Evolutionary conservation across 2,797 vertebrate species (phyloP), one percentile per base, ranked within the genome.

Genomic region (Schizopygopsis malacanthus): DNA sequence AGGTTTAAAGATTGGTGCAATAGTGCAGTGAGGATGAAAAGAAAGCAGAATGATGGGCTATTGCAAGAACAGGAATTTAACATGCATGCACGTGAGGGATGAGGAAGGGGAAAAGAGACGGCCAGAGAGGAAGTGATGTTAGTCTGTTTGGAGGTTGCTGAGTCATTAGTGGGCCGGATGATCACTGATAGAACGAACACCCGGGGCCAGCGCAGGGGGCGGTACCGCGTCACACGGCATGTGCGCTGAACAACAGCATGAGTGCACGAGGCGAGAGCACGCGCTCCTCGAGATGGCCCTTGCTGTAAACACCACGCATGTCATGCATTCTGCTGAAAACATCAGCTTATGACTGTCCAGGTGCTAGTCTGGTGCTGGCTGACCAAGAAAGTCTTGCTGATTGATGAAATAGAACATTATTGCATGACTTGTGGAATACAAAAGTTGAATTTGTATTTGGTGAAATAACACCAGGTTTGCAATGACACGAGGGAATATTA

Each of bases 101-200:
- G 28, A 47, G 77, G 45, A 79, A 61, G 79, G 47, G 70, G 20
- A 16, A 39, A 67, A 28, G 39, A 33, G 22, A 63, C 13, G 33
- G 81, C 45, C 50, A 33, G 50, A 72, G 72, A 78, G 79, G 83
- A 83, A 82, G 70, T 86, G 84, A 83, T 82, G 84, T 80, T 67
- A 75, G 65, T 73, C 63, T 75, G 56, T 81, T 69, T 56, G 79
- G 90, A 90, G 91, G 91, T 33, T 96, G 97, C 97, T 98, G 97
- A 98, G 96, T 98, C 97, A 98, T 90, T 8, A 89, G 88, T 96
- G 93, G 96, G 95, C 96, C 97, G 97, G 96, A 87, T 91, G 92
- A 37, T 85, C 52, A 86, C 96, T 95, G 97, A 98, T 98, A 98
- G 97, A 97, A 94, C 84, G 82, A 73, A 83, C 85, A 83, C 22